phyloP scores from a whole-genome alignment of 2,113 vertebrate species.

The Nothobranchius furzeri region DNA sequence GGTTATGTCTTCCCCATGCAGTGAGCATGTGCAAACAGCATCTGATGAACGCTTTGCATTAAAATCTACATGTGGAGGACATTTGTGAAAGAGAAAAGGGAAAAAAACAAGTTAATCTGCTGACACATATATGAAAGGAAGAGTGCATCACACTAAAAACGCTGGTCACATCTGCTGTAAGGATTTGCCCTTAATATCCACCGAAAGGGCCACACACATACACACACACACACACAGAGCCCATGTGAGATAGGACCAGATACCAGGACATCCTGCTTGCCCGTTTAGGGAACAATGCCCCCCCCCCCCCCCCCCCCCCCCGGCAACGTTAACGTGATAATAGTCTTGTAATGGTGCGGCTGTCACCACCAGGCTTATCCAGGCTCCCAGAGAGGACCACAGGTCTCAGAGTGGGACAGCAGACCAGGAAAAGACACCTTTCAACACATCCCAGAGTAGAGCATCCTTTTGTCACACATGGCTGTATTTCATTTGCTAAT shows the following conservation, averaged over 20 bases:
- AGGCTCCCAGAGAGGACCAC: conserved; percentile 29
- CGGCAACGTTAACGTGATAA: conserved; percentile 62
- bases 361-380: conserved; percentile 64
- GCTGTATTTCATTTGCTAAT: conserved; percentile 41
- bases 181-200: conserved; percentile 64
- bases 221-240: conserved; percentile 48
- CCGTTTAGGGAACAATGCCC: conserved; percentile 70
- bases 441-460: conserved; percentile 55
- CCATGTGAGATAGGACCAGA: conserved; percentile 56
- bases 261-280: conserved; percentile 81
- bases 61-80: conserved; percentile 39
- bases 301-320: conserved; percentile 18
- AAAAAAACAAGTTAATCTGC: conserved; percentile 47
- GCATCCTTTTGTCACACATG: conserved; percentile 47
- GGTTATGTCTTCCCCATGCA: conserved; percentile 3
- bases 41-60: conserved; percentile 22
- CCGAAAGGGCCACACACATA: conserved; percentile 30
- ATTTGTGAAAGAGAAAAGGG: conserved; percentile 45
- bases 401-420: conserved; percentile 29
- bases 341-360: conserved; percentile 45
- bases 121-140: conserved; percentile 56
- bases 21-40: conserved; percentile 7
- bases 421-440: conserved; percentile 52
- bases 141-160: conserved; percentile 34
- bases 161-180: conserved; percentile 70